phyloP scores from a whole-genome alignment of 2,888 invertebrate species.

The Ceratothoa steindachneri region DNA sequence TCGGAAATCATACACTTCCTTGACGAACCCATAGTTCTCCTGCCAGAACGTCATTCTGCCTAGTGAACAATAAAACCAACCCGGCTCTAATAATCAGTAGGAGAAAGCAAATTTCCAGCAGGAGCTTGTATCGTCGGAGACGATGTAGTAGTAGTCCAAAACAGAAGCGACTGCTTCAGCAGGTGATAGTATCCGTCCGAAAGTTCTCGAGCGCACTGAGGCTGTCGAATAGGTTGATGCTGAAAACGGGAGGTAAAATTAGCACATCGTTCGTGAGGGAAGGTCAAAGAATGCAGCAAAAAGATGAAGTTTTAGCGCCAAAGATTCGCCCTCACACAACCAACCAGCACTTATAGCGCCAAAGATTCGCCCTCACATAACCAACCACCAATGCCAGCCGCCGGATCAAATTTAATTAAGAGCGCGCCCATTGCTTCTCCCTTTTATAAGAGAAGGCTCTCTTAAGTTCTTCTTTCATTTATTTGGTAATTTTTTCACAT shows the following conservation, averaged over 20 bases:
- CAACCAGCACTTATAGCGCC: constrained; percentile 29
- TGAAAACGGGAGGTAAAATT: constrained; percentile 38
- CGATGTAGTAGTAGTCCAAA: neutral
- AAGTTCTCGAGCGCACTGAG: too few species aligned
- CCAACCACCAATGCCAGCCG: neutral
- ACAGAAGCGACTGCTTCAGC: neutral
- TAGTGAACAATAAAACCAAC: neutral
- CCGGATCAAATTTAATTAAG: neutral
- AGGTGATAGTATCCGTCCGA: too few species aligned
- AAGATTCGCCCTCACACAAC: neutral
- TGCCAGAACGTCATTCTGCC: constrained; percentile 49
- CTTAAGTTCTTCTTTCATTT: too few species aligned
- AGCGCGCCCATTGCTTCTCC: too few species aligned
- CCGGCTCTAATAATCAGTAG: neutral
- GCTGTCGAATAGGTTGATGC: neutral
- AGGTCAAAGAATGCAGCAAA: constrained; percentile 47
- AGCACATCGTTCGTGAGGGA: constrained; percentile 34
- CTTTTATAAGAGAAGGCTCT: too few species aligned
- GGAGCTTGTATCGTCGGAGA: neutral
- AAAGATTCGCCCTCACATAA: neutral
- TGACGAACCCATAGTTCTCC: constrained; percentile 48
- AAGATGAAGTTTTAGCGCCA: constrained; percentile 31
- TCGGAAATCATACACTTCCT: constrained; percentile 48
- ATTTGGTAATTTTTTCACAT: too few species aligned
- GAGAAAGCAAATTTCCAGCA: neutral